Base-by-base conservation (phyloP, 2,888 invertebrate species). In the Seladonia tumulorum region DNA sequence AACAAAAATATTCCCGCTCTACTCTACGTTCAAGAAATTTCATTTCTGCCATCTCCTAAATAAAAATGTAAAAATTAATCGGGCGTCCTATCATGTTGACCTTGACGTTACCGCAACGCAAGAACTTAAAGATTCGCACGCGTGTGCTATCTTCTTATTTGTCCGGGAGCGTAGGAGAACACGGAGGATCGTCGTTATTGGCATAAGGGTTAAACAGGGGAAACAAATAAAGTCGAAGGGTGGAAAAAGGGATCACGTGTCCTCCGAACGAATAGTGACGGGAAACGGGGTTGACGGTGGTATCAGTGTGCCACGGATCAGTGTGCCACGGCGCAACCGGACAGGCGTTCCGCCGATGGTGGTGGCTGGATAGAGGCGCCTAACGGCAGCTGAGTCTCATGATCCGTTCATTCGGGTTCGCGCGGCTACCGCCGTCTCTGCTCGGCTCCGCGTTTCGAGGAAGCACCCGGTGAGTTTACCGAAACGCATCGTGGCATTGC, bases 341-440 rank as follows among this genome's bases (percentile, higher is more conserved):
- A 83, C 83, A 87, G 83, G 82, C 87, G 79, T 75, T 74, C 75
- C 73, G 70, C 83, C 83, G 86, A 81, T 70, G 86, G 79, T 82
- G 82, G 81, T 83, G 79, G 79, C 68, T 81, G 78, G 76, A 87
- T 71, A 75, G 80, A 81, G 82, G 82, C 84, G 84, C 81, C 81
- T 87, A 86, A 86, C 89, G 82, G 85, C 80, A 86, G 82, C 88
- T 81, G 87, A 88, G 87, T 88, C 88, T 82, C 80, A 85, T 85
- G 89, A 83, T 85, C 85, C 86, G 86, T 82, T 89, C 89, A 86
- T 83, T 90, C 90, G 91, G 89, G 89, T 73, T 85, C 81, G 90
- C 86, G 88, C 90, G 90, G 86, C 83, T 81, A 82, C 71, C 85
- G 82, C 84, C 90, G 90, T 80, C 86, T 86, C 72, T 66, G 63